Conservation (phyloP, 2,797 vertebrate species). For the Jordanella pulchra region DNA sequence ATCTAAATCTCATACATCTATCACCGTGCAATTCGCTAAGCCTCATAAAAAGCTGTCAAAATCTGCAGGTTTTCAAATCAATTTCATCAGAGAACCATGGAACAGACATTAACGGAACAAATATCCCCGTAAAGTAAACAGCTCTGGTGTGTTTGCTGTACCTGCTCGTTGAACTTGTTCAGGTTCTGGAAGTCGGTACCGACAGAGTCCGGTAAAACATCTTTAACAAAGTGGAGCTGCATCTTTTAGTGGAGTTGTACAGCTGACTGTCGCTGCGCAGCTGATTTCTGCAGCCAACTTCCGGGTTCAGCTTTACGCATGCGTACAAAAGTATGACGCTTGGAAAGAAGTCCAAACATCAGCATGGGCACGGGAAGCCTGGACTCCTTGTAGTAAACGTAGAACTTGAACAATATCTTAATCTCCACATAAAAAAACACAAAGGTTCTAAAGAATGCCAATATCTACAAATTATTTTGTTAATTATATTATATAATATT, state of each 20-base stretch:
- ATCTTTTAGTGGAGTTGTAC: constrained; percentile 51
- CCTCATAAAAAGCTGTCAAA: background rate
- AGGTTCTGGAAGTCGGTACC: constrained; percentile 86
- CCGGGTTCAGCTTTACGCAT: constrained; percentile 51
- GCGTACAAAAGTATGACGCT: too few species aligned
- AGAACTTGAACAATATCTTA: too few species aligned
- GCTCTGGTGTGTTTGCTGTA: constrained; percentile 51
- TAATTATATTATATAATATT: too few species aligned
- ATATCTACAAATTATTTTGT: too few species aligned
- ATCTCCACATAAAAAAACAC: too few species aligned
- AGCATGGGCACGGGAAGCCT: too few species aligned
- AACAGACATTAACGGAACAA: background rate
- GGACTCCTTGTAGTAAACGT: too few species aligned
- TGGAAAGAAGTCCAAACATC: too few species aligned
- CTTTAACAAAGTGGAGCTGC: constrained; percentile 83
- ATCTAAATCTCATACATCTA: background rate
- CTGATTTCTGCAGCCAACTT: constrained; percentile 16
- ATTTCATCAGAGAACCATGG: background rate
- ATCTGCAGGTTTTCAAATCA: background rate
- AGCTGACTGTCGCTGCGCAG: background rate
- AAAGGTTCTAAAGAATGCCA: too few species aligned
- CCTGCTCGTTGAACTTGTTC: constrained; percentile 88
- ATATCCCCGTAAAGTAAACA: background rate
- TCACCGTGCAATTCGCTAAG: background rate
- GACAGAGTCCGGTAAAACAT: constrained; percentile 83